Conservation (phyloP, 2,797 vertebrate species). For the Oreonectes daqikongensis region DNA sequence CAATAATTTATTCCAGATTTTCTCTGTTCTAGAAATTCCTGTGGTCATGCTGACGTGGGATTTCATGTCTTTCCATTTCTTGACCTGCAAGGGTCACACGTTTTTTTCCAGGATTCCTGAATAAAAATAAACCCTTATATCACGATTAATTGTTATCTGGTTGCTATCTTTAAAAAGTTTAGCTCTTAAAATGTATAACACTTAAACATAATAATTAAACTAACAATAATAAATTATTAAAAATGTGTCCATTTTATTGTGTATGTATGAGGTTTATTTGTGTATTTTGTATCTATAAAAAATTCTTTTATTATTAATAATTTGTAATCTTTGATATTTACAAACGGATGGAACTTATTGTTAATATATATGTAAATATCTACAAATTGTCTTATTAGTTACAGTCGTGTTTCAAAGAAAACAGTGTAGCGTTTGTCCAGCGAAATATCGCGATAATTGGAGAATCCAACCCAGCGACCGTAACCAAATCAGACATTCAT, state of each 20-base stretch:
- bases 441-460: conserved; percentile 32
- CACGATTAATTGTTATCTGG: neutral
- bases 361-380: too few relatives aligned
- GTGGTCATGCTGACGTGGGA: conserved; percentile 32
- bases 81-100: conserved; percentile 2
- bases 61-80: neutral
- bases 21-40: neutral
- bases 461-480: conserved; percentile 31
- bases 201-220: too few relatives aligned
- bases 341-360: too few relatives aligned
- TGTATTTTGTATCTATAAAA: too few relatives aligned
- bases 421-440: conserved; percentile 12
- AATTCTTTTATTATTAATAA: neutral
- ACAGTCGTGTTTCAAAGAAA: neutral
- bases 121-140: neutral
- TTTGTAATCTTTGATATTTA: neutral
- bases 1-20: neutral
- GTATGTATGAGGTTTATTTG: too few relatives aligned
- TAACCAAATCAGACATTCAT: conserved; percentile 44
- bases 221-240: too few relatives aligned
- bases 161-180: too few relatives aligned
- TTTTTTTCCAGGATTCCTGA: neutral
- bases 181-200: too few relatives aligned
- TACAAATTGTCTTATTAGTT: too few relatives aligned
- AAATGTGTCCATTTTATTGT: too few relatives aligned